A percentile compares a stretch with the other conserved stretches of the same genome.
phyloP scores from a whole-genome alignment of 2,888 invertebrate genomes.

The Acleris holmiana region DNA sequence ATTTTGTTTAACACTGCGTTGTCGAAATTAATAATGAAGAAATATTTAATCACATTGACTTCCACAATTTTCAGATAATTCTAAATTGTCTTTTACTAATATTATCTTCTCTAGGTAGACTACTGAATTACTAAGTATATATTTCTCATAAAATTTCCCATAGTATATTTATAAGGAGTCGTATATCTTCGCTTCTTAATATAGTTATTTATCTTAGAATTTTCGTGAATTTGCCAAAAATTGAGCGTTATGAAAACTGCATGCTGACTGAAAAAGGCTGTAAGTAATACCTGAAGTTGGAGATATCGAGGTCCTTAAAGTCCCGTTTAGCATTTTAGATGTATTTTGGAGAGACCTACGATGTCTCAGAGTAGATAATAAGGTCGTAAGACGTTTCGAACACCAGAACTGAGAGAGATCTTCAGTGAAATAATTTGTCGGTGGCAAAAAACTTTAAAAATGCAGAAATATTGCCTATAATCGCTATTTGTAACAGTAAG shows the following conservation, averaged over 20 bases:
- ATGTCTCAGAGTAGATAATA: constrained; percentile 43
- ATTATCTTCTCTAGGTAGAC: no score
- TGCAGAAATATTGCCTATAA: background rate
- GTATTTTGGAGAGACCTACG: constrained; percentile 46
- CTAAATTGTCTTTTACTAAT: no score
- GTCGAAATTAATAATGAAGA: no score
- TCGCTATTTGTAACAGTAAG: background rate
- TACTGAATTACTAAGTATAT: constrained; percentile 1
- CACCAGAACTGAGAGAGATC: constrained; percentile 48
- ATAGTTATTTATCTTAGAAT: constrained; percentile 6
- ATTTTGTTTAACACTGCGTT: no score
- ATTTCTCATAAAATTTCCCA: constrained; percentile 3
- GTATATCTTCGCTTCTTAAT: constrained; percentile 19
- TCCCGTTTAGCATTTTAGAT: constrained; percentile 47
- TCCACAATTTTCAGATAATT: no score
- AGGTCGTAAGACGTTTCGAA: constrained; percentile 47
- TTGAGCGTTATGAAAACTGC: constrained; percentile 46
- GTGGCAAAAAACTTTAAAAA: constrained; percentile 1
- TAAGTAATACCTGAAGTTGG: constrained; percentile 40
- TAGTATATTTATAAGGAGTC: constrained; percentile 8
- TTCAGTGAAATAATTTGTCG: constrained; percentile 6
- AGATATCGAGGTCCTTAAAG: constrained; percentile 19
- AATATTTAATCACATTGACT: no score
- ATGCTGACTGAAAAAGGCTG: constrained; percentile 72
- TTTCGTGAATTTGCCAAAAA: constrained; percentile 50